A percentile compares a stretch with the other conserved stretches of the same genome.
Conservation (phyloP, 2,888 invertebrate species). For the Pocota personata region DNA sequence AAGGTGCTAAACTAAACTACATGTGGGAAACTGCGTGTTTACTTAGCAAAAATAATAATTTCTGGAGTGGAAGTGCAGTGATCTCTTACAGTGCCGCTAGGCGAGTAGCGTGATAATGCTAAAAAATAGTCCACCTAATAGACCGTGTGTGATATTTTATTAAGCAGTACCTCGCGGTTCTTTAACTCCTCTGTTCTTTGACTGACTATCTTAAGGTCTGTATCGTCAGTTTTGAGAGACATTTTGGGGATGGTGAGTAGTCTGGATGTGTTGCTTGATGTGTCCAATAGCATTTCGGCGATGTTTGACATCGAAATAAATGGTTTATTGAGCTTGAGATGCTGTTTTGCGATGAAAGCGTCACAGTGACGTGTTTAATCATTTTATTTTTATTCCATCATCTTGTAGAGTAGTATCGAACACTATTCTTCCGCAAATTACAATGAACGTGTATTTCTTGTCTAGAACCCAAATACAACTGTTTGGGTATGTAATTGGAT, state of each 20-base stretch:
- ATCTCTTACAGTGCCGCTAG: neutral
- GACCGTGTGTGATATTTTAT: neutral
- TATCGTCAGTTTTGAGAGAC: neutral
- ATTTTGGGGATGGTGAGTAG: neutral
- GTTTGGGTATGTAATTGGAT: neutral
- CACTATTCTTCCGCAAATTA: neutral
- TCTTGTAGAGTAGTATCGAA: neutral
- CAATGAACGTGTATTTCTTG: neutral
- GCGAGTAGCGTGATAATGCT: neutral
- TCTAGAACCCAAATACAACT: neutral
- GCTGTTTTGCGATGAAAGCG: neutral
- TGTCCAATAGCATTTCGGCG: neutral
- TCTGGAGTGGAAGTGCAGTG: no score
- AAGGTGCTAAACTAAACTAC: no score
- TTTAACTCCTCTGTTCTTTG: neutral
- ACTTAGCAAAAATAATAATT: no score
- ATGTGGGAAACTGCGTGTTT: no score
- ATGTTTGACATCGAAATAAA: neutral
- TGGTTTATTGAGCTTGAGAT: neutral
- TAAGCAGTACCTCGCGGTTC: neutral
- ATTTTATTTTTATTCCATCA: neutral
- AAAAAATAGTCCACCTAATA: neutral
- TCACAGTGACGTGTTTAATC: constrained; percentile 1
- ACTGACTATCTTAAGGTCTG: neutral
- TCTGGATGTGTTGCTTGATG: neutral